Evolutionary conservation across 2,888 invertebrate species (phyloP), one percentile per base, ranked within the genome.

Genomic region (Pollenia amentaria): DNA sequence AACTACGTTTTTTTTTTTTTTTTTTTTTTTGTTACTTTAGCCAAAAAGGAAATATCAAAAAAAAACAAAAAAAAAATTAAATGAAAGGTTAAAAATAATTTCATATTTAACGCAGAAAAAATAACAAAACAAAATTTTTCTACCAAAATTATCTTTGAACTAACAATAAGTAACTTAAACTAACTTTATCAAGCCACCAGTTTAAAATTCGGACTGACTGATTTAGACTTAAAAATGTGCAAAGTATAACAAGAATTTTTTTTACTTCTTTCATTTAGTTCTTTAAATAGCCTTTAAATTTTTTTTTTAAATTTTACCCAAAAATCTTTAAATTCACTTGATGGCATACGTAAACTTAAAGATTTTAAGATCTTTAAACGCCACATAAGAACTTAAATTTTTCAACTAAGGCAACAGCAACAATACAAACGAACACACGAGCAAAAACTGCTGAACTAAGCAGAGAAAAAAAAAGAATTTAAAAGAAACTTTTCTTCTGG

Each of bases 401-500:
- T 64, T 42, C 55, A 72, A 77, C 72, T 46, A 38, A 67, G 69
- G 46, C 81, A 78, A 76, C 40, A 85, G 60, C 65, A 78, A 65
- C 29, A 78, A 46, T 55, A 73, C 62, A 75, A 62, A 75, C 48
- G 14, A 76, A 76, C 48, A 77, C 51, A 69, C 12, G 14, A 75
- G 62, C 29, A 77, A 70, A 76, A 84, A 87, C 57, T 87, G 86
- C 83, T 87, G 65, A 87, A 80, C 80, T 67, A 80, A 84, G 80
- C 83, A 87, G 65, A 60, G 48, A 3, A 53, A 76, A 44, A 51
- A 73, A 65, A 73, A 67, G 6, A 62, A 57, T 4, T 18, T 55
- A 67, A 18, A 82, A 75, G 82, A 79, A 82, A 78, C 82, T 80
- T 76, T 84, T 87, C 87, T 87, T 83, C 84, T 84, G 85, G 78